These are phyloP conservation scores for Acholoe squamosa DNA, from an alignment of 2,888 invertebrate genomes.

Conservation along the genomic window DNA sequence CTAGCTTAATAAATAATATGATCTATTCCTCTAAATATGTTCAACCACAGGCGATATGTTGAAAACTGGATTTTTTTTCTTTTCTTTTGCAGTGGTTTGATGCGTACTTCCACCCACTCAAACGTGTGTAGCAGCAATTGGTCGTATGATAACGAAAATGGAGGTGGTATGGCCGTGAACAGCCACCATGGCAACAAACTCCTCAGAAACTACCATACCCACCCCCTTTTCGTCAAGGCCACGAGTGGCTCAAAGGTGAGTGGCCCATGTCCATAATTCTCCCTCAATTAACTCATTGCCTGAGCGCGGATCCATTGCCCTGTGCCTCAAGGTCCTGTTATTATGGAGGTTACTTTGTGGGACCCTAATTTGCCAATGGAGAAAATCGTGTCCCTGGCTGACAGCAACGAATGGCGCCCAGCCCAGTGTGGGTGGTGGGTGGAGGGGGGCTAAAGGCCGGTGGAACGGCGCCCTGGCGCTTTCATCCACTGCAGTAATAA, in stretches of 20 bases:
- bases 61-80: too few relatives aligned
- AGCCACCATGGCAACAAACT: too few relatives aligned
- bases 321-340: background rate
- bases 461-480: background rate
- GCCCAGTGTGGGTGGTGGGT: background rate
- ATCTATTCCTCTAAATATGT: too few relatives aligned
- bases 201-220: too few relatives aligned
- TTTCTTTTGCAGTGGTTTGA: too few relatives aligned
- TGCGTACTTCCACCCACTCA: too few relatives aligned
- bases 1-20: too few relatives aligned
- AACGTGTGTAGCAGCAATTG: too few relatives aligned
- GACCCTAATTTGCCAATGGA: background rate
- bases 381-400: background rate
- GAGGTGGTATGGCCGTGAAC: too few relatives aligned
- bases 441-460: background rate
- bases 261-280: background rate
- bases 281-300: slow-evolving; percentile 3
- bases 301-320: background rate
- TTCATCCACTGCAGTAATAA: slow-evolving; percentile 53
- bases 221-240: too few relatives aligned
- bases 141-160: too few relatives aligned
- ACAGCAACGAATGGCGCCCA: slow-evolving; percentile 13
- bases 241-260: background rate
- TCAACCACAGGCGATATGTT: too few relatives aligned
- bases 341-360: background rate